Evolutionary conservation across 2,888 invertebrate genomes (phyloP), one percentile per base, ranked within the genome.

Genomic region (Nomada fucata): DNA sequence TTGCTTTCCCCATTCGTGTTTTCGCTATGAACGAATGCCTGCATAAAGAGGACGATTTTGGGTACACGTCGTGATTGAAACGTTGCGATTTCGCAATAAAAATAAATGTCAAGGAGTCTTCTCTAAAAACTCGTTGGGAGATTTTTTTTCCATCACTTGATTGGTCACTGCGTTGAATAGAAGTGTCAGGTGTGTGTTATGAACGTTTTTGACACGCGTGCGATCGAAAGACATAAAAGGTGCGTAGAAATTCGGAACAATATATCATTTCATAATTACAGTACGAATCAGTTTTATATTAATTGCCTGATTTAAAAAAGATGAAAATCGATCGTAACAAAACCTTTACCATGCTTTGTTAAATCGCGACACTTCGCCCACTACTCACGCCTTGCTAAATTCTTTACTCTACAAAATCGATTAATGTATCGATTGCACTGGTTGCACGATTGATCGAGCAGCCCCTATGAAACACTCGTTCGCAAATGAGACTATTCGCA

Each of bases 1-100:
- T 72, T 68, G 50, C 72, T 82, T 83, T 78, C 78, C 65, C 72
- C 36, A n/a, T 29, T 3, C 53, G 73, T 72, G 67, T 70, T 20
- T 47, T 10, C 47, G 47, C 59, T 47, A 11, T 44, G 47, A n/a
- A 52, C n/a, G 47, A 44, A 53, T 5, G 26, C 36, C 74, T 55
- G 47, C 55, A 23, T 65, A 26, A 42, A 29, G 20, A 11, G 55
- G n/a, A 57, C 61, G 77, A 77, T 52, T 63, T 67, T 63, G n/a
- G 26, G 59, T 36, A 53, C 59, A 13, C 26, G 11, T 20, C 23
- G 36, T 9, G 18, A 52, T 53, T 7, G 64, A 50, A 70, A 47
- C 3, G 1, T 29, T 29, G 26, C 9, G 15, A 36, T 50, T 57
- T 36, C 13, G 26, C n/a, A 59, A 68, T 64, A 63, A 18, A 65